Evolutionary conservation across 92 coral and sea anemone species (phyloP).

Genomic region (Muricea muricata): DNA sequence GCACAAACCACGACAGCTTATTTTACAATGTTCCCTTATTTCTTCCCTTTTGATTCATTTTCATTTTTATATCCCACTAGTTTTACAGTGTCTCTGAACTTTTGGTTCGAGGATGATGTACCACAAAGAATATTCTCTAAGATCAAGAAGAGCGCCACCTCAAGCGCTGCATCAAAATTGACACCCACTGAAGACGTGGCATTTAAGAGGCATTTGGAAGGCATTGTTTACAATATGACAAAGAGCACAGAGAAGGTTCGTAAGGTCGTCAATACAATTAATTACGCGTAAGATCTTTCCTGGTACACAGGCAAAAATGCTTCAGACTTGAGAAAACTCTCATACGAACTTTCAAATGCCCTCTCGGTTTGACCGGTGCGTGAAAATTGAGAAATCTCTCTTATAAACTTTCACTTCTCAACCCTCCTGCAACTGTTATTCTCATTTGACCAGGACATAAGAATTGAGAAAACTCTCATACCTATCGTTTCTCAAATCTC

Average conservation of each 20-base stretch:
- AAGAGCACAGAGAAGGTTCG: constrained; percentile 32
- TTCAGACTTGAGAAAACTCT: neutral
- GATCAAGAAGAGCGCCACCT: constrained; percentile 15
- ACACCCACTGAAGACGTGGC: constrained; percentile 33
- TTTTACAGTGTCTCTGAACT: constrained; percentile 89
- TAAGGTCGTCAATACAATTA: too few species aligned
- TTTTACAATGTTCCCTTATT: neutral
- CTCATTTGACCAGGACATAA: too few species aligned
- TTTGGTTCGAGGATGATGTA: constrained; percentile 79
- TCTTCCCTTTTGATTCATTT: neutral
- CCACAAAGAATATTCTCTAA: neutral
- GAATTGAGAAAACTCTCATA: too few species aligned
- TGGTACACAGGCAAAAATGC: neutral
- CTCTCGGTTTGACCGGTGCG: too few species aligned
- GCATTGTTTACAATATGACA: constrained; percentile 31
- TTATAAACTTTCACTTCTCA: too few species aligned
- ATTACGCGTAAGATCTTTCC: neutral
- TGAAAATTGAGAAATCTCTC: too few species aligned
- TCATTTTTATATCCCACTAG: constrained; percentile 40
- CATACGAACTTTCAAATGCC: too few species aligned
- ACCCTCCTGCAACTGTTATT: too few species aligned
- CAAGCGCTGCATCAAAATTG: neutral
- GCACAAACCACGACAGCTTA: too few species aligned
- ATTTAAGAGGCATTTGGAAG: constrained; percentile 28
- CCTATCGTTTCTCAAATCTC: too few species aligned